Base-by-base conservation (phyloP, 2,888 invertebrate genomes). In the Apotomis capreana region DNA sequence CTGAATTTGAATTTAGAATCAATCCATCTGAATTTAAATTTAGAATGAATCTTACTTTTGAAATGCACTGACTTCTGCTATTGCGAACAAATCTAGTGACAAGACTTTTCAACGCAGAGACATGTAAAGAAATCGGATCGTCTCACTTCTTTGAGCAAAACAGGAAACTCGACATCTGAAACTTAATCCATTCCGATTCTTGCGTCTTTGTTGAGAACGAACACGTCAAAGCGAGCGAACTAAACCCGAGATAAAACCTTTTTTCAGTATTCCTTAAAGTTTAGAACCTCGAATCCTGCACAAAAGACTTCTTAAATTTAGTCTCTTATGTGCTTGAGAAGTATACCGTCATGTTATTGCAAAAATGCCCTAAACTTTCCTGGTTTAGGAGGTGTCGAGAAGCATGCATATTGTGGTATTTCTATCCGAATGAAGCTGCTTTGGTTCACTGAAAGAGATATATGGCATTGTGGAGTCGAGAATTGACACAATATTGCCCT, bases 401-500 rank as follows among this genome's bases (percentile, higher is more conserved):
- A 13, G 15, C 15, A 49, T 9, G 10, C 58, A 15, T 44, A 57
- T 44, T 4, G 15, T 68, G 73, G 70, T 79, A 84, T 85, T 85
- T 86, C 83, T 84, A 84, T 86, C 82, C 83, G 80, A 84, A 80
- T 81, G 81, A 81, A 83, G 81, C 80, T 80, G 79, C 80, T 80
- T 81, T 78, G 80, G 79, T 78, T 79, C 77, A 70, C 76, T 76
- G 78, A 82, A 81, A 82, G 76, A 84, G 84, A 88, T 86, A 86
- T 83, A 87, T 85, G 81, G 83, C 82, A 82, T 82, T 81, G 83
- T 81, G 81, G 83, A 83, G 80, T 82, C 83, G 84, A 78, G 81
- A 87, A 87, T 87, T 84, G 87, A 86, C 84, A 85, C 83, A 87
- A 85, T 86, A 87, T 87, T 86, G 85, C 85, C 85, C 86, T 85